Base-by-base conservation (phyloP, 2,113 vertebrate species). In the Paradisaea rubra region DNA sequence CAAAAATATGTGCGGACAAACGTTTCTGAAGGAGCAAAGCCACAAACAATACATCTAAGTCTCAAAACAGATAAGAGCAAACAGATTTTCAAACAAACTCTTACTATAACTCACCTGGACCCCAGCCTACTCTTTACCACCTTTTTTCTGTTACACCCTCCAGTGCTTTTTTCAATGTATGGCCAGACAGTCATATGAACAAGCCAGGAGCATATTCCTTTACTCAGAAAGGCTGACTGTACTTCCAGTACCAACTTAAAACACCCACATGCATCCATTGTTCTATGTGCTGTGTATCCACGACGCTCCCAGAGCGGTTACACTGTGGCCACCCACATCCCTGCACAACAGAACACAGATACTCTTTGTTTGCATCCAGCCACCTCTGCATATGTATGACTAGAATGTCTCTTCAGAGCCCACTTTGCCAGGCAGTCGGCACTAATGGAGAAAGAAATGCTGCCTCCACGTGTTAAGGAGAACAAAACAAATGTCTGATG, bases 1-100 rank as follows among this genome's bases (percentile, higher is more conserved):
- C 49, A 42, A 2, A 74, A 8, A 18, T 6, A 56, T 0, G 0
- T 0, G 1, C 9, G n/a, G 41, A 56, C 6, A 31, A 25, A 76
- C 0, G 1, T 13, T 70, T 64, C 19, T 49, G 30, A 10, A 81
- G 35, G 4, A 61, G 12, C 12, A 61, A 23, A 39, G 37, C 10
- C 4, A 37, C 13, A 52, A 82, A 25, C 3, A 73, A 28, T 15
- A 73, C 41, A 54, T 19, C 9, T 39, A 72, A 66, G 28, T 10
- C 24, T 68, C 35, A 45, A 41, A 68, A 45, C 3, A 72, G 15
- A 10, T 11, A 44, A 8, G 2, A 45, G 13, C 8, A 82, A 76
- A 57, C 2, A 65, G 35, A 79, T 64, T 41, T 41, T 28, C 47
- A 76, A 20, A 53, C 3, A 60, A 61, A 59, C 12, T 63, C 11